Evolutionary conservation across 2,113 vertebrate genomes (phyloP).

Genomic region (Chrysochloris asiatica): DNA sequence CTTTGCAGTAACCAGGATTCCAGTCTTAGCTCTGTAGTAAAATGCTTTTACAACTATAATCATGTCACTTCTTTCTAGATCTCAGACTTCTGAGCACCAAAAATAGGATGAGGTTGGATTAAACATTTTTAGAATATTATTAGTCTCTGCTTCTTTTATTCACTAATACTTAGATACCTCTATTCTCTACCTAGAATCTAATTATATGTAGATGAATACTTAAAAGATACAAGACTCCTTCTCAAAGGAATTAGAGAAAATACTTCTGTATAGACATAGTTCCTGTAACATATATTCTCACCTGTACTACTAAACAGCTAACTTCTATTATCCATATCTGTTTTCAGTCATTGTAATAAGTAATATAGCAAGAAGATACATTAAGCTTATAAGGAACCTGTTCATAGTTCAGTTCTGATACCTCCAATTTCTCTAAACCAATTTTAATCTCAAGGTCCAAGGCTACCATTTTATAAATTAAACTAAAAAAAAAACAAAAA

Average conservation of each 20-base stretch:
- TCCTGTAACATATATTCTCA: not conserved
- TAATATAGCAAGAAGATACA: slow-evolving; percentile 34
- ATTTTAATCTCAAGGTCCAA: slow-evolving; percentile 52
- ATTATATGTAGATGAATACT: not conserved
- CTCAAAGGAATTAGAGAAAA: not conserved
- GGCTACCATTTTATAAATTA: slow-evolving; percentile 24
- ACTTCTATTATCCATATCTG: not conserved
- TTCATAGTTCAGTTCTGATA: not conserved
- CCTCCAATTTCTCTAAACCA: too few species aligned
- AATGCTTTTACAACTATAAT: not conserved
- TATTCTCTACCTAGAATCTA: not conserved
- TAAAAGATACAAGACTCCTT: not conserved
- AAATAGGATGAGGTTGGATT: not conserved
- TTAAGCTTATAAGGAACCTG: slow-evolving; percentile 11
- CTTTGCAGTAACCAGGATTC: not conserved
- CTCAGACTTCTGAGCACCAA: not conserved
- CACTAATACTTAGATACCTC: not conserved
- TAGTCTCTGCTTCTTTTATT: not conserved
- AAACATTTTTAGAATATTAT: not conserved
- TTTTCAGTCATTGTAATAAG: slow-evolving; percentile 3
- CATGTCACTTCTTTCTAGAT: not conserved
- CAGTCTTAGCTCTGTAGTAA: not conserved
- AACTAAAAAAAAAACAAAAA: not conserved
- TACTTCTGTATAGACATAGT: not conserved
- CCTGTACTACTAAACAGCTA: not conserved